phyloP scores from a whole-genome alignment of 2,113 vertebrate genomes.

The Hirundichthys speculiger region DNA sequence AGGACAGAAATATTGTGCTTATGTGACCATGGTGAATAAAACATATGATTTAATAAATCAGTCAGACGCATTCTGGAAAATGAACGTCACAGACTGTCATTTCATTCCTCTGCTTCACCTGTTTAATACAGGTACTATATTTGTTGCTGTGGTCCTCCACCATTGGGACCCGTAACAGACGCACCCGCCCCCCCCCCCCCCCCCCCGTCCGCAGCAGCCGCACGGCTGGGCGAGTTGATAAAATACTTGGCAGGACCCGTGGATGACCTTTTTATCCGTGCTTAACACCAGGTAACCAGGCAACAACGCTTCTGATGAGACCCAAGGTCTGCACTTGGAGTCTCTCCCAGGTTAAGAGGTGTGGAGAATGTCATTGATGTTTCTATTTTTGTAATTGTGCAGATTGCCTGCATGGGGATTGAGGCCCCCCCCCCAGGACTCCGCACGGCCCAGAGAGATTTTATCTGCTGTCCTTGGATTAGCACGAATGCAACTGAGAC shows the following conservation, averaged over 20 bases:
- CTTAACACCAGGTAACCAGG: slow-evolving; percentile 64
- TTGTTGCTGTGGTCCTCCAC: too few species aligned
- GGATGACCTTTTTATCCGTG: slow-evolving; percentile 61
- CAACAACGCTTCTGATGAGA: slow-evolving; percentile 55
- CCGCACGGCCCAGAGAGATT: not conserved
- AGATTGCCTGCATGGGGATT: slow-evolving; percentile 22
- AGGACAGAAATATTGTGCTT: too few species aligned
- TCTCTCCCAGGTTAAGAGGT: slow-evolving; percentile 22
- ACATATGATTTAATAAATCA: too few species aligned
- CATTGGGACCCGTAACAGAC: too few species aligned
- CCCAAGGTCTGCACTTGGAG: slow-evolving; percentile 37
- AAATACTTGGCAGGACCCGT: slow-evolving; percentile 63
- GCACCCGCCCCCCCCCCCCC: too few species aligned
- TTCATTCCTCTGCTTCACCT: too few species aligned
- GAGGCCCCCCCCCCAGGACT: slow-evolving; percentile 10
- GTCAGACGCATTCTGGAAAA: too few species aligned
- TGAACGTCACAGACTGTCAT: too few species aligned
- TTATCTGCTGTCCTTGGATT: slow-evolving; percentile 10
- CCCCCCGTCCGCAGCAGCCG: slow-evolving; percentile 40
- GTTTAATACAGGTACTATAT: too few species aligned
- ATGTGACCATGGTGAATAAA: too few species aligned
- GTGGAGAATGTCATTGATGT: slow-evolving; percentile 19
- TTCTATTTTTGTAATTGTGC: slow-evolving; percentile 40
- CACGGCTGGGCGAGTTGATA: slow-evolving; percentile 67
- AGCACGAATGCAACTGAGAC: slow-evolving; percentile 4